Percentiles rank a stretch among this genome's conserved stretches.
phyloP scores from a whole-genome alignment of 2,797 vertebrate genomes.

The Protonibea diacanthus region DNA sequence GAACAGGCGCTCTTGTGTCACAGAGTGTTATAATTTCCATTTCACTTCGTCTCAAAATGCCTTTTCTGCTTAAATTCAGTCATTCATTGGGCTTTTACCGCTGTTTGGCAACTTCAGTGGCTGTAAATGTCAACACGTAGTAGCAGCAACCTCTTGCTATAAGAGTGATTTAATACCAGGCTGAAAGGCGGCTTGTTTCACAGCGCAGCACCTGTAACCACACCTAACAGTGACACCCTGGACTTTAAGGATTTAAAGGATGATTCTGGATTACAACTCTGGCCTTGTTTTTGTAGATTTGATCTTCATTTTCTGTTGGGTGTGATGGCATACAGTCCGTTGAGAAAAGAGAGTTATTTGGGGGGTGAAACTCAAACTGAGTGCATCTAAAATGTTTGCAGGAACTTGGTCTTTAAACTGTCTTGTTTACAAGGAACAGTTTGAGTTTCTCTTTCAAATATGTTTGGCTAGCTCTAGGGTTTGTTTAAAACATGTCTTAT shows the following conservation, averaged over 20 bases:
- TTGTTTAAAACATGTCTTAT: neutral
- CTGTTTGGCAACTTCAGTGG: neutral
- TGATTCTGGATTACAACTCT: neutral
- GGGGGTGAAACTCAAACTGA: neutral
- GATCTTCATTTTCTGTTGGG: neutral
- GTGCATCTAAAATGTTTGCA: neutral
- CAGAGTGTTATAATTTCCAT: neutral
- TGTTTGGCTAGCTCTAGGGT: too few species aligned
- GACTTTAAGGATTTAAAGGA: neutral
- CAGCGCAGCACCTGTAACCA: neutral
- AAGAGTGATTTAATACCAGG: neutral
- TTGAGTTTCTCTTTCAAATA: neutral
- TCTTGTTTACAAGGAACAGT: neutral
- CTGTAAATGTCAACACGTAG: neutral
- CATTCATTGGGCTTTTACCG: neutral
- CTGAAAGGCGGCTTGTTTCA: neutral
- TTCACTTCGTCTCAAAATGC: neutral
- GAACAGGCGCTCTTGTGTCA: neutral
- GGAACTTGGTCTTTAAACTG: neutral
- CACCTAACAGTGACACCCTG: slow-evolving; percentile 17
- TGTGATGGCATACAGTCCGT: neutral
- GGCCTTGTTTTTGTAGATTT: neutral
- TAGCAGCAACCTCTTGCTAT: neutral
- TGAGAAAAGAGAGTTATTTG: neutral
- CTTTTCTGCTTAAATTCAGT: neutral